Percentiles rank a stretch among this genome's conserved stretches.
phyloP scores from a whole-genome alignment of 37 sponge, comb jelly and placozoan species.

The Trichoplax adhaerens region DNA sequence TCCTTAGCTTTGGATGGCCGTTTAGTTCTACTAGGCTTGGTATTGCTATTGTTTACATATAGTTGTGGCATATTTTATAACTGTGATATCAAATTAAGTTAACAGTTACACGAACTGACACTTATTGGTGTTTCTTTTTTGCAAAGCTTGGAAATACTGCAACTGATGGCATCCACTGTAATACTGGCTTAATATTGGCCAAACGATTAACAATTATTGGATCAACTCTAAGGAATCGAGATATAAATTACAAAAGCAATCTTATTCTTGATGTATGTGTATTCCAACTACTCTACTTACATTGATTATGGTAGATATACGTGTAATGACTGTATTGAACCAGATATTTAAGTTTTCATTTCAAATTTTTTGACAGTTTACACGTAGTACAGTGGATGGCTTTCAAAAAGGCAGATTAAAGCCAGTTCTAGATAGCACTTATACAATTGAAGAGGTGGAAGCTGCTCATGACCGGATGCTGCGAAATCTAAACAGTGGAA shows the following conservation, averaged over 20 bases:
- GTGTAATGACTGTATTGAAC: neutral
- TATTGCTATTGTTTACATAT: neutral
- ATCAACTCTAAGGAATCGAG: conserved; percentile 47
- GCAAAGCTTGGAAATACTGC: conserved; percentile 40
- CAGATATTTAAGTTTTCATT: neutral
- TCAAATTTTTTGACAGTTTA: conserved; percentile 23
- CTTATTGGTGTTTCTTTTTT: conserved; percentile 1
- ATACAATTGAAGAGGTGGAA: conserved; percentile 22
- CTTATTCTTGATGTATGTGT: conserved; percentile 33
- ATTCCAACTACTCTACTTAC: neutral
- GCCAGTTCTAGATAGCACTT: conserved; percentile 30
- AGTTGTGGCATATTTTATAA: neutral
- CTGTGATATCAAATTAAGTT: neutral
- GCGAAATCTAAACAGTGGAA: conserved; percentile 52
- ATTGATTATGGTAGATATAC: conserved; percentile 3
- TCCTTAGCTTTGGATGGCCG: conserved; percentile 61
- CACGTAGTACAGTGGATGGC: conserved; percentile 16
- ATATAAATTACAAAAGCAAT: conserved; percentile 39
- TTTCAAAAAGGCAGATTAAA: conserved; percentile 27
- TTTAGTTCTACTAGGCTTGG: conserved; percentile 49
- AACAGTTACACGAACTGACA: neutral
- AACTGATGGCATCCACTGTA: neutral
- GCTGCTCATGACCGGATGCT: conserved; percentile 55
- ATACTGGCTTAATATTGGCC: conserved; percentile 28
- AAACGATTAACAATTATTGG: conserved; percentile 46